Evolutionary conservation across 2,888 invertebrate species (phyloP), one percentile per base, ranked within the genome.

Genomic region (Drosophila aldrichi): DNA sequence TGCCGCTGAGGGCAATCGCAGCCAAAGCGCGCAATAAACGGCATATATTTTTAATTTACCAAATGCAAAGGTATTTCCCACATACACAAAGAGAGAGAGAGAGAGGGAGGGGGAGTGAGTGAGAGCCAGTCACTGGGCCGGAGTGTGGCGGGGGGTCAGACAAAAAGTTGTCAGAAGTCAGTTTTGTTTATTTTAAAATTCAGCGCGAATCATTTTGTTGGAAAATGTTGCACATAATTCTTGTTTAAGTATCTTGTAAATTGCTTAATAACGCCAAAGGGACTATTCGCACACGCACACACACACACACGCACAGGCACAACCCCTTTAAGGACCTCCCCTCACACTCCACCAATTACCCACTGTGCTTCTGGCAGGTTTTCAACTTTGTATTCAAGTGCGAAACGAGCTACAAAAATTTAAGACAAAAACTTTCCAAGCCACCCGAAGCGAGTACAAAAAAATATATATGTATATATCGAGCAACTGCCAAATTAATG

Each of bases 241-340:
- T 90, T 90, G 80, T 88, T 90, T 91, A 91, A 91, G 91, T 91
- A 91, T 91, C 92, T 91, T 90, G 90, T 91, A 90, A 91, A 91
- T 91, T 91, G 91, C 91, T 91, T 91, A 91, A 91, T 91, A 91
- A 91, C 89, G 81, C 90, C 90, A 79, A 82, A 83, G 85, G 89
- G 83, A 85, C 85, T 75, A n/a, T 10, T n/a, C 29, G 2, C 67
- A 34, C 65, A 56, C 70, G 51, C 70, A 64, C 60, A 36, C 25
- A 25, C 56, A 67, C 54, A 56, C 52, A 55, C 49, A 60, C 48
- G 51, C 40, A 43, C 64, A 44, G 46, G 41, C 29, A 16, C 48
- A 48, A 12, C 32, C 46, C 32, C 41, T n/a, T 29, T n/a, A 7
- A 20, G 8, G 2, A 2, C n/a, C 46, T 10, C 2, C 10, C 25